Percentiles rank a stretch among this genome's conserved stretches.
phyloP scores from a whole-genome alignment of 2,888 invertebrate genomes.

The Hetaerina titia region DNA sequence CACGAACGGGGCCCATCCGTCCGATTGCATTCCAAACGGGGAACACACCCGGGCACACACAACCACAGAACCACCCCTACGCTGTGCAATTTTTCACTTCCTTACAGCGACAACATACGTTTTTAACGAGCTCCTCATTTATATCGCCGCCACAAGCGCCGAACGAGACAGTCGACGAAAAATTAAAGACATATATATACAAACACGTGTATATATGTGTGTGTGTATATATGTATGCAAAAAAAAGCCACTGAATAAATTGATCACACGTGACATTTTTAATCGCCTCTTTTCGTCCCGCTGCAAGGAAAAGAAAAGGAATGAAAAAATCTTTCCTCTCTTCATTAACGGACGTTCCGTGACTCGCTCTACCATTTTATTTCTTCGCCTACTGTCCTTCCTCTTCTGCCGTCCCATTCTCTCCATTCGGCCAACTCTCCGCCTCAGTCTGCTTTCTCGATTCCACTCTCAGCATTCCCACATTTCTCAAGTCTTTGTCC shows the following conservation, averaged over 20 bases:
- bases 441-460: too few species aligned
- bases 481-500: neutral
- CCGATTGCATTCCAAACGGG: neutral
- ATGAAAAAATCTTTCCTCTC: neutral
- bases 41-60: neutral
- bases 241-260: constrained; percentile 25
- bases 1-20: neutral
- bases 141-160: constrained; percentile 11
- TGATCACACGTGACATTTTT: constrained; percentile 53
- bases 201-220: too few species aligned
- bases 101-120: neutral
- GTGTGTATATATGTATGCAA: neutral
- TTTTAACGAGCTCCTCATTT: neutral
- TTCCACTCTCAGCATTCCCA: too few species aligned
- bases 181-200: neutral
- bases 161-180: neutral
- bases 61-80: neutral
- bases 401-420: neutral
- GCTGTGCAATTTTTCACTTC: neutral
- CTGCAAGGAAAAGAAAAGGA: neutral
- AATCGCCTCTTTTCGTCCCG: neutral
- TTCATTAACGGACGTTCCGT: neutral
- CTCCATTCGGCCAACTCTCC: neutral
- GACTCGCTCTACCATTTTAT: neutral
- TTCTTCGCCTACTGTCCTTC: neutral